Percentiles rank a stretch among this genome's conserved stretches.
phyloP scores from a whole-genome alignment of 2,113 vertebrate genomes.

The Engystomops pustulosus region DNA sequence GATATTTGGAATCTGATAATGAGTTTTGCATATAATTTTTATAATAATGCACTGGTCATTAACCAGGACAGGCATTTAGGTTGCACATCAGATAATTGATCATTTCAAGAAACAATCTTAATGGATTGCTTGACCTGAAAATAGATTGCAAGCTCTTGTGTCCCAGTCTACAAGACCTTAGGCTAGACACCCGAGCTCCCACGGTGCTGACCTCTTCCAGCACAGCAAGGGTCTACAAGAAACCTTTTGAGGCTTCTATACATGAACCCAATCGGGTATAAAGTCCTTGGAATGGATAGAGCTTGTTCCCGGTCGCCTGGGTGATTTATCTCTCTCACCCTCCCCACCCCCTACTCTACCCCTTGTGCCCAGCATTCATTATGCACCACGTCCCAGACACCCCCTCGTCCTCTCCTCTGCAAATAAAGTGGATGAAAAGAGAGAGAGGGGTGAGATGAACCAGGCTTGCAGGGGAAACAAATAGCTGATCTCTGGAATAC shows the following conservation, averaged over 20 bases:
- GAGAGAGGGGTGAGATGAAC: slow-evolving; percentile 69
- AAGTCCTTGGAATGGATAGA: slow-evolving; percentile 37
- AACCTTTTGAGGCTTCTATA: slow-evolving; percentile 50
- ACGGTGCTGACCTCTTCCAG: slow-evolving; percentile 36
- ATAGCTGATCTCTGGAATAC: slow-evolving; percentile 84
- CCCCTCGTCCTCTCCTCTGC: slow-evolving; percentile 62
- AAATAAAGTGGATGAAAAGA: slow-evolving; percentile 75
- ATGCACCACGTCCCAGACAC: slow-evolving; percentile 76
- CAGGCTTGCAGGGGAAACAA: slow-evolving; percentile 65
- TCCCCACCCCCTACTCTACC: slow-evolving; percentile 1
- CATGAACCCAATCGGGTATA: slow-evolving; percentile 51
- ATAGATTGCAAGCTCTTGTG: slow-evolving; percentile 40
- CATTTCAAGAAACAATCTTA: not conserved
- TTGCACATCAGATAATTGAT: not conserved
- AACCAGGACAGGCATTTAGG: no score
- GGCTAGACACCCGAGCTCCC: slow-evolving; percentile 7
- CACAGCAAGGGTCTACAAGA: slow-evolving; percentile 49
- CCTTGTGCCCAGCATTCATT: slow-evolving; percentile 59
- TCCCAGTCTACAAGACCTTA: not conserved
- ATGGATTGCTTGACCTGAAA: not conserved
- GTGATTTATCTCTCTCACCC: slow-evolving; percentile 53
- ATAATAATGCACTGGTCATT: no score
- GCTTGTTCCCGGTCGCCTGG: slow-evolving; percentile 57
- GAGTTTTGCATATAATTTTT: no score
- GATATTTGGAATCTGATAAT: not conserved